Percentiles rank a stretch among this genome's conserved stretches.
phyloP scores from a whole-genome alignment of 2,888 invertebrate genomes.

The Drosophila tripunctata region DNA sequence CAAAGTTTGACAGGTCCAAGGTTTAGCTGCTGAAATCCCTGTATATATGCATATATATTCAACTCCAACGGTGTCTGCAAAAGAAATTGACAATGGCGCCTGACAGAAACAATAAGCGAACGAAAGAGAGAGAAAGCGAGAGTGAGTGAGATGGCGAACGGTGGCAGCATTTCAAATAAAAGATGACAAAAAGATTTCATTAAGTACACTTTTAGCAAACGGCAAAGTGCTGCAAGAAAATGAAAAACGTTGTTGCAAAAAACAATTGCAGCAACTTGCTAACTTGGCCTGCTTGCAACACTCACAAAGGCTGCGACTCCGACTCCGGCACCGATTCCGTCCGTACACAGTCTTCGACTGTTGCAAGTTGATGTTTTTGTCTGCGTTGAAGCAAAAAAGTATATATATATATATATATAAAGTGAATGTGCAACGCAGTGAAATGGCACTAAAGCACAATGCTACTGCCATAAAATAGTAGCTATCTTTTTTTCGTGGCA shows the following conservation, averaged over 20 bases:
- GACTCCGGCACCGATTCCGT: not conserved
- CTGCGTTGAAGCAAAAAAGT: slow-evolving; percentile 42
- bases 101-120: slow-evolving; percentile 63
- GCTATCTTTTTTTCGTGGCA: slow-evolving; percentile 21
- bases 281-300: slow-evolving; percentile 43
- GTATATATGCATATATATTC: slow-evolving; percentile 9
- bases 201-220: slow-evolving; percentile 75
- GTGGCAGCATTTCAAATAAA: slow-evolving; percentile 64
- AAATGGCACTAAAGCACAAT: slow-evolving; percentile 55
- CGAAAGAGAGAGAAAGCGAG: not conserved
- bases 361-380: slow-evolving; percentile 38
- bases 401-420: slow-evolving; percentile 60
- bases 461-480: slow-evolving; percentile 43
- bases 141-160: slow-evolving; percentile 33
- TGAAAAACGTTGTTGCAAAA: slow-evolving; percentile 70
- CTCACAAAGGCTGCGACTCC: slow-evolving; percentile 38
- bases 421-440: slow-evolving; percentile 43
- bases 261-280: slow-evolving; percentile 61
- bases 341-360: slow-evolving; percentile 9
- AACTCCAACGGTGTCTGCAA: not conserved
- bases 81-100: slow-evolving; percentile 60
- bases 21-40: slow-evolving; percentile 23
- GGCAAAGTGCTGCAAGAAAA: slow-evolving; percentile 58
- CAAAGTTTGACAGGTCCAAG: slow-evolving; percentile 49
- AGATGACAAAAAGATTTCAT: slow-evolving; percentile 83